Evolutionary conservation across 2,797 vertebrate genomes (phyloP).

Genomic region (Schizopygopsis pylzovi): DNA sequence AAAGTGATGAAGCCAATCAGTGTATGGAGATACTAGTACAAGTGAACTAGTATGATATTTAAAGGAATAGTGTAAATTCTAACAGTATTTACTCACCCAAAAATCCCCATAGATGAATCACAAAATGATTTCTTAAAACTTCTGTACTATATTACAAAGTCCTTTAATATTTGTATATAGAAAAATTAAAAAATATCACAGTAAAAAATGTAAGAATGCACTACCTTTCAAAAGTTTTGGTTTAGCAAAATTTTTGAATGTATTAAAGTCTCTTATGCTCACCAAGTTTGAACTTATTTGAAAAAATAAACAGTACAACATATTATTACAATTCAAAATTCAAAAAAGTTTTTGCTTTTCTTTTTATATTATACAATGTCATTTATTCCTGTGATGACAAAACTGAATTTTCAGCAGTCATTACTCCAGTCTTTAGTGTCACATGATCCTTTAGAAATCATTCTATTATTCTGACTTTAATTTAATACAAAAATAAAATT

Average conservation of each 20-base stretch:
- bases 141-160: neutral
- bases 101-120: neutral
- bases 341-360: too few species aligned
- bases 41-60: neutral
- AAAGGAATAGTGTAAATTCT: neutral
- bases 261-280: neutral
- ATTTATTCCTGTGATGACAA: neutral
- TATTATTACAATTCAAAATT: conserved; percentile 3
- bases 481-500: too few species aligned
- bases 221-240: neutral
- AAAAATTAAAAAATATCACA: neutral
- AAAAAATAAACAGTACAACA: neutral
- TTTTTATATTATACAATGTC: neutral
- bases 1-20: too few species aligned
- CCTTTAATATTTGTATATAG: neutral
- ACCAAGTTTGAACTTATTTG: neutral
- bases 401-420: neutral
- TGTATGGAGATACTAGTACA: too few species aligned
- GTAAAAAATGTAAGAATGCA: neutral
- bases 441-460: neutral
- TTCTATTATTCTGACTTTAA: neutral
- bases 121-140: neutral
- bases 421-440: neutral
- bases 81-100: neutral
- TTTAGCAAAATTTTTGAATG: neutral